Evolutionary conservation across 2,113 vertebrate species (phyloP).

Genomic region (Bos indicus): DNA sequence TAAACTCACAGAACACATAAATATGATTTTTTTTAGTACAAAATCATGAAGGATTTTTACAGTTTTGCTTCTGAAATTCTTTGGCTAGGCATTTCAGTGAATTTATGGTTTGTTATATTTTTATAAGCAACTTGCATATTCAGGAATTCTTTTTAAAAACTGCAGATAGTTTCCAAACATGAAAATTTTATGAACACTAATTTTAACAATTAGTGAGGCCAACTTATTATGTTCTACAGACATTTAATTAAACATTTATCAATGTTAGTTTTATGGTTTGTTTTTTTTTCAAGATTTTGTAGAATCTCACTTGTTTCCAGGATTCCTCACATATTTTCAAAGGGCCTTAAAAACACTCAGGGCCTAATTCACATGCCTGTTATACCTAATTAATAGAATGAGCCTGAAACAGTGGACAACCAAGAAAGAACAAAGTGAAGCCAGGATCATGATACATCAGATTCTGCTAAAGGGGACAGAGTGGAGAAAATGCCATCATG

Average conservation of each 20-base stretch:
- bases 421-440: not conserved
- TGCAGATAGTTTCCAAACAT: constrained; percentile 38
- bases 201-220: constrained; percentile 58
- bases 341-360: not conserved
- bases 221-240: not conserved
- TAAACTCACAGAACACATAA: not conserved
- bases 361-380: not conserved
- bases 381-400: not conserved
- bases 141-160: constrained; percentile 40
- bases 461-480: not conserved
- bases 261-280: not conserved
- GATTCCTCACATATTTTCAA: constrained; percentile 5
- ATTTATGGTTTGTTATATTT: constrained; percentile 5
- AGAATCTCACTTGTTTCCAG: not conserved
- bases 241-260: constrained; percentile 51
- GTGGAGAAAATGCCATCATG: not conserved
- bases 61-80: constrained; percentile 33
- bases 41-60: not conserved
- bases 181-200: constrained; percentile 50
- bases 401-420: not conserved
- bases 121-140: constrained; percentile 11
- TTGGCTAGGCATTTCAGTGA: not conserved
- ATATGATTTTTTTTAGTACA: not conserved
- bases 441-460: not conserved
- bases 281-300: not conserved